Evolutionary conservation across 1,140 invertebrate species (phyloP).

Genomic region (Drosophila arawakana): DNA sequence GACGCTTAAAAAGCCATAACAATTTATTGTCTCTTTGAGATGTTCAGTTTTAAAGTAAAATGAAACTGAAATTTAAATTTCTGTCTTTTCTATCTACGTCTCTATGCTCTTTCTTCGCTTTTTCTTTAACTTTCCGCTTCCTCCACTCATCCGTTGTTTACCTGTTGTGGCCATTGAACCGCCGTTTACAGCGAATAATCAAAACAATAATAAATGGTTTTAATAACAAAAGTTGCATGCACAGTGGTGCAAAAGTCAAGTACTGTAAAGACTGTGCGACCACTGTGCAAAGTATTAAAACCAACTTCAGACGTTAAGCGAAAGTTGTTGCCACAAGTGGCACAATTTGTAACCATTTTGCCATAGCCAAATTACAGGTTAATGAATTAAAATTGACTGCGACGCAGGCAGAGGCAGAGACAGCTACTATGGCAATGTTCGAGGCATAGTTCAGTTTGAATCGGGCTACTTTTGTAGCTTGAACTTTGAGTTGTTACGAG

Average conservation of each 20-base stretch:
- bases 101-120: neutral
- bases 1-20: slow-evolving; percentile 1
- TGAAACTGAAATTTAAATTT: neutral
- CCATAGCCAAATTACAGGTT: slow-evolving; percentile 39
- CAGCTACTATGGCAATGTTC: neutral
- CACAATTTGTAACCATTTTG: slow-evolving; percentile 2
- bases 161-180: slow-evolving; percentile 55
- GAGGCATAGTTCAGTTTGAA: slow-evolving; percentile 9
- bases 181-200: slow-evolving; percentile 4
- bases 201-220: slow-evolving; percentile 33
- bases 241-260: neutral
- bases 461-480: slow-evolving; percentile 12
- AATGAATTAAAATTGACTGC: slow-evolving; percentile 52
- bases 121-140: neutral
- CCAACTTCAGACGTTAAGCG: neutral
- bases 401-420: slow-evolving; percentile 3
- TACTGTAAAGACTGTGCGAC: neutral
- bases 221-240: slow-evolving; percentile 32
- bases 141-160: slow-evolving; percentile 7
- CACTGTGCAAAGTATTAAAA: neutral
- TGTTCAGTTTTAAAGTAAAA: too few species aligned
- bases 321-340: slow-evolving; percentile 30
- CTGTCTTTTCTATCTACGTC: neutral
- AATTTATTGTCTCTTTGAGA: neutral
- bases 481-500: slow-evolving; percentile 33